A percentile compares a stretch with the other conserved stretches of the same genome.
phyloP scores from a whole-genome alignment of 1,140 invertebrate species.

The Akabosia matsudoensis region DNA sequence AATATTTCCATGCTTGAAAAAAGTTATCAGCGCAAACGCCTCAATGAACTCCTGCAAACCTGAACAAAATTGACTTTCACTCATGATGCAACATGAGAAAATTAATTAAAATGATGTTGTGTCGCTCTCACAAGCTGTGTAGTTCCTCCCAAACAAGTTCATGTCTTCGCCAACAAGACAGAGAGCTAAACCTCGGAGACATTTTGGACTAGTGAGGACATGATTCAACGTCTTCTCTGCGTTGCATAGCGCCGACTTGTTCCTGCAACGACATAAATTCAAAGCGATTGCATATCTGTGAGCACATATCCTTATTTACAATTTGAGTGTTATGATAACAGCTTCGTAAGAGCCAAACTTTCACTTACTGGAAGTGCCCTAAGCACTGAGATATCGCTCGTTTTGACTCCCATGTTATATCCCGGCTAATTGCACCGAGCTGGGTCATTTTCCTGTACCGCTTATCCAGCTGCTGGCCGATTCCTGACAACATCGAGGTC shows the following conservation, averaged over 20 bases:
- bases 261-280: not conserved
- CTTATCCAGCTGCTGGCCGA: not conserved
- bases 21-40: not conserved
- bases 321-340: not conserved
- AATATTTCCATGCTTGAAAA: not conserved
- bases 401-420: not conserved
- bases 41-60: not conserved
- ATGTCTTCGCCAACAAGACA: not conserved
- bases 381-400: not conserved
- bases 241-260: not conserved
- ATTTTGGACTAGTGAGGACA: not conserved
- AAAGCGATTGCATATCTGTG: not conserved
- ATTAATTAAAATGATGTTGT: not conserved
- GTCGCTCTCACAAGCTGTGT: not conserved
- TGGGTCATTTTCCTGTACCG: not conserved
- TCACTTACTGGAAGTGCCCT: not conserved
- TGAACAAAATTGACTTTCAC: not conserved
- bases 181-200: not conserved
- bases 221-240: not conserved
- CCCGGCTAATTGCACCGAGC: not conserved
- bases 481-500: not conserved
- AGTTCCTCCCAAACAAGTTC: not conserved
- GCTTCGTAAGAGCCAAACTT: not conserved
- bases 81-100: not conserved
- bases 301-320: not conserved